Percentiles rank a stretch among this genome's conserved stretches.
Evolutionary conservation across 2,888 invertebrate species (phyloP).

Genomic region (Lumbricus terrestris): DNA sequence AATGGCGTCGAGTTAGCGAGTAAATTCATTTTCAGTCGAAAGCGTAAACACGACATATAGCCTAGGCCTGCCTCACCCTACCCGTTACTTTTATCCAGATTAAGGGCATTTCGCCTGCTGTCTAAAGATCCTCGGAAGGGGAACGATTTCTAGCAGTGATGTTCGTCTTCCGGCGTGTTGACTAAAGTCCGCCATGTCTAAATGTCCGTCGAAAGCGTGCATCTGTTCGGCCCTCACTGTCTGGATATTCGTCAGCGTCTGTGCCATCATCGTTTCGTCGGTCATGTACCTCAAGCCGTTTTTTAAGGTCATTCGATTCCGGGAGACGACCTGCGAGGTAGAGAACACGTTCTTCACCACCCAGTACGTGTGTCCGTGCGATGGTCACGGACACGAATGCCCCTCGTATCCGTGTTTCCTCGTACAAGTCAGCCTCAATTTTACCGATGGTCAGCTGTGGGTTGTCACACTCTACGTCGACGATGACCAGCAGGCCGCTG

Average conservation of each 20-base stretch:
- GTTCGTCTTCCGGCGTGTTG: background rate
- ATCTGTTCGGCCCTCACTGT: conserved; percentile 34
- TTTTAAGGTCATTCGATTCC: conserved; percentile 27
- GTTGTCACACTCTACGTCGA: conserved; percentile 35
- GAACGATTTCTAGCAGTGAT: background rate
- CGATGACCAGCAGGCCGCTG: conserved; percentile 33
- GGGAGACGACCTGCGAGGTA: conserved; percentile 29
- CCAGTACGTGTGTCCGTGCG: conserved; percentile 36
- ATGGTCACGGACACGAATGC: conserved; percentile 25
- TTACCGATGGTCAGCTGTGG: conserved; percentile 26
- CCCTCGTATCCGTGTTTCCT: conserved; percentile 37
- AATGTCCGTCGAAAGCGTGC: conserved; percentile 39
- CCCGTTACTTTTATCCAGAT: background rate
- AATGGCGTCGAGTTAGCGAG: background rate
- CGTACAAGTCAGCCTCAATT: conserved; percentile 36
- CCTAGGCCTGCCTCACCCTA: background rate
- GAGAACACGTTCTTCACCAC: conserved; percentile 37
- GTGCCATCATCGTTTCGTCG: conserved; percentile 27
- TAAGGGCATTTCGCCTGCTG: background rate
- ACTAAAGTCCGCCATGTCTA: conserved; percentile 20
- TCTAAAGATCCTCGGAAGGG: background rate
- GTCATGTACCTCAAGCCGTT: conserved; percentile 34
- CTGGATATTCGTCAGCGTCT: conserved; percentile 32
- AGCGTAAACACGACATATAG: background rate
- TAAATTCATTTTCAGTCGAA: background rate